phyloP scores from a whole-genome alignment of 2,797 vertebrate genomes.

The Phoeniculus purpureus region DNA sequence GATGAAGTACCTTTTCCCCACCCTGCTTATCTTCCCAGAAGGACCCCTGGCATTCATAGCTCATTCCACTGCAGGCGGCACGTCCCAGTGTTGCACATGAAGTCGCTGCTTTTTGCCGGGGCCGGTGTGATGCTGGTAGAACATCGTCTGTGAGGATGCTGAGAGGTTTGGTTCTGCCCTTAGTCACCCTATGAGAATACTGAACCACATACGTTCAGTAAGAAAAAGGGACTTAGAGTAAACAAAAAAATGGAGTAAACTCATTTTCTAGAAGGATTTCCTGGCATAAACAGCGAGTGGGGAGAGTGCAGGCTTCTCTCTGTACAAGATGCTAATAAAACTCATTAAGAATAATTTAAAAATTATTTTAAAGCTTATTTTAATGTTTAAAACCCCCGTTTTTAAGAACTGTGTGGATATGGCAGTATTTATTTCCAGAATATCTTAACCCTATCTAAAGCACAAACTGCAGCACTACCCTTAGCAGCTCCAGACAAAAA shows the following conservation, averaged over 20 bases:
- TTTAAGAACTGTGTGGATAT: neutral
- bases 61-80: too few relatives aligned
- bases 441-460: neutral
- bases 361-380: too few relatives aligned
- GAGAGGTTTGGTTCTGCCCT: neutral
- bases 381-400: too few relatives aligned
- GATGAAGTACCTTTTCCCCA: neutral
- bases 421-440: neutral
- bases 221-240: neutral
- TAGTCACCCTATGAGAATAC: neutral
- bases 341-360: neutral
- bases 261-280: neutral
- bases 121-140: neutral
- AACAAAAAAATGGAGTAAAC: too few relatives aligned
- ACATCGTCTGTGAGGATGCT: accelerated
- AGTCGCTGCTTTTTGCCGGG: neutral
- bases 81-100: neutral
- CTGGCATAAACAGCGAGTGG: neutral
- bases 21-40: too few relatives aligned
- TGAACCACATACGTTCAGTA: neutral
- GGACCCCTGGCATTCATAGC: neutral
- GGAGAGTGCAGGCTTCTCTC: neutral
- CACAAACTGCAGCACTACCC: neutral
- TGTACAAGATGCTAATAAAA: neutral
- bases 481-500: too few relatives aligned